phyloP scores from a whole-genome alignment of 2,113 vertebrate genomes.

The Cyanoramphus novaezelandiae region DNA sequence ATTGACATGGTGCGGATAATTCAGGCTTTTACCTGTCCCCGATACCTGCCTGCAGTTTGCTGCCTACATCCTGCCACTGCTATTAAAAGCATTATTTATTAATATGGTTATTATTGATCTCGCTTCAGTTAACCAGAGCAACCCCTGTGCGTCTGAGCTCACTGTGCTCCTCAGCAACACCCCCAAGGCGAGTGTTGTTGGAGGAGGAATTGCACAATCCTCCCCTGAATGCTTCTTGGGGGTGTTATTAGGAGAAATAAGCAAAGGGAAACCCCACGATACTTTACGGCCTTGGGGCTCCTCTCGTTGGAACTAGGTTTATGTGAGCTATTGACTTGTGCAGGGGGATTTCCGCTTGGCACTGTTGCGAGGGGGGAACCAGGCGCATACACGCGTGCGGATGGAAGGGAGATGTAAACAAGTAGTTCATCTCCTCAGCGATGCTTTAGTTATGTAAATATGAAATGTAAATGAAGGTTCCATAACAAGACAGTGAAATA shows the following conservation, averaged over 20 bases:
- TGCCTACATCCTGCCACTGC: neutral
- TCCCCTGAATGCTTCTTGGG: neutral
- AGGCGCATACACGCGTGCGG: rapidly evolving
- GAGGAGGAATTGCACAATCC: neutral
- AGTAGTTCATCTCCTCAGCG: neutral
- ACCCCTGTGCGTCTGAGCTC: neutral
- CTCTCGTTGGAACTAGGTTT: neutral
- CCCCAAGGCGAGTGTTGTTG: neutral
- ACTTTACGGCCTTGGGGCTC: neutral
- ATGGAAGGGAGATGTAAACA: neutral
- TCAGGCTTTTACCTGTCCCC: neutral
- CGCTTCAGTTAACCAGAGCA: conserved; percentile 12
- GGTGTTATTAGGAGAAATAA: neutral
- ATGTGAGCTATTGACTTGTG: rapidly evolving
- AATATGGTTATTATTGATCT: conserved; percentile 40
- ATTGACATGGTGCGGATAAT: neutral
- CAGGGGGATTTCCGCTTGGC: neutral
- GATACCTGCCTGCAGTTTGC: neutral
- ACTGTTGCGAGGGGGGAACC: rapidly evolving
- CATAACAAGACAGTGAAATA: neutral
- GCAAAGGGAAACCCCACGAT: rapidly evolving
- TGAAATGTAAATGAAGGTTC: neutral
- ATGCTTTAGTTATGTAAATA: neutral
- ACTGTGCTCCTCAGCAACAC: neutral
- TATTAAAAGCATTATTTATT: conserved; percentile 53